Evolutionary conservation across 2,113 vertebrate genomes (phyloP).

Genomic region (Salvelinus sp.): DNA sequence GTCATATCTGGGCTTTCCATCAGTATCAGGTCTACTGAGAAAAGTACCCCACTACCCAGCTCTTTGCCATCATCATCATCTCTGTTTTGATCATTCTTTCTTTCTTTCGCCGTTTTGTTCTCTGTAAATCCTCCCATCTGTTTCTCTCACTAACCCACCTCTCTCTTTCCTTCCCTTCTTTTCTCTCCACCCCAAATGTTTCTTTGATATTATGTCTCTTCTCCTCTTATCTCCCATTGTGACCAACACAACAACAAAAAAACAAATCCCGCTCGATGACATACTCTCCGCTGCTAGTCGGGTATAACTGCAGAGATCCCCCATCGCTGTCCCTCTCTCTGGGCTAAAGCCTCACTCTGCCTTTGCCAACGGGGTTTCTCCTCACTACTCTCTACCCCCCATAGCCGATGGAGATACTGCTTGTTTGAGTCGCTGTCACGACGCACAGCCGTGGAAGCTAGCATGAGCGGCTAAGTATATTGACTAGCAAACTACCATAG

Average conservation of each 20-base stretch:
- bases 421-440: conserved; percentile 34
- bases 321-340: not conserved
- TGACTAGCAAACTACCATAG: not conserved
- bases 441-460: not conserved
- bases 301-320: not conserved
- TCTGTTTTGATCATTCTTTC: not conserved
- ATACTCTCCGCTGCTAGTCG: conserved; percentile 22
- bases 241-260: not conserved
- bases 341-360: not conserved
- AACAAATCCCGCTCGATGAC: not conserved
- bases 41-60: not conserved
- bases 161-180: not conserved
- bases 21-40: conserved; percentile 7
- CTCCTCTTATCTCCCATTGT: not conserved
- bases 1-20: conserved; percentile 26
- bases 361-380: conserved; percentile 11
- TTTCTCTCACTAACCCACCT: not conserved
- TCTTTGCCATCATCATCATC: not conserved
- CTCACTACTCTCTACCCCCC: not conserved
- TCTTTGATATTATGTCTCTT: no score
- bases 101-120: not conserved
- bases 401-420: conserved; percentile 16
- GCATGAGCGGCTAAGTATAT: conserved; percentile 1
- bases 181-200: no score
- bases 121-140: no score